Base-by-base conservation (phyloP, 2,113 vertebrate species). In the Morone saxatilis region DNA sequence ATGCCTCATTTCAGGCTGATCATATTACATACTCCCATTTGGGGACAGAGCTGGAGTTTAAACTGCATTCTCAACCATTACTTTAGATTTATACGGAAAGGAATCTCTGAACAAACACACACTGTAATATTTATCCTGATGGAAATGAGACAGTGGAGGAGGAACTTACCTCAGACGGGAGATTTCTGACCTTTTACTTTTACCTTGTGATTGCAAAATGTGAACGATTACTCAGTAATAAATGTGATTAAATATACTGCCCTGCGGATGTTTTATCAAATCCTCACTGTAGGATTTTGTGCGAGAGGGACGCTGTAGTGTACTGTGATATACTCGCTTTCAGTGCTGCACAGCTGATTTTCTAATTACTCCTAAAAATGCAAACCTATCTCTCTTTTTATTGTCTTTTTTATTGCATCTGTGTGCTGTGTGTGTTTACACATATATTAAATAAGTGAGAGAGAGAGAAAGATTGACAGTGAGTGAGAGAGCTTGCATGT, bases 1-100 rank as follows among this genome's bases (percentile, higher is more conserved):
- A 83, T 85, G 91, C 82, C 90, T 92, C 88, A 88, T 91, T 90
- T 91, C 73, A 88, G 84, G n/a, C 80, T 71, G 87, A 88, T 91
- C 76, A 0, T 69, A 70, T 92, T 91, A 90, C 88, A 63, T 45
- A 43, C 74, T 83, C 78, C 83, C 78, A 84, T 87, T 90, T 84
- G 66, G 84, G 86, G 75, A 88, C 83, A 59, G 85, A 84, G 78
- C 80, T 48, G 53, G 81, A 84, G 60, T 85, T 88, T 74, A 81
- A 78, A 31, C 76, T 71, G 76, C 82, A 70, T 86, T 89, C 86
- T 84, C 80, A 2, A 73, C 59, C 74, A 66, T 74, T 84, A 57
- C 76, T 90, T 78, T 76, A 82, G 83, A 87, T 89, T 82, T 71
- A 85, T 72, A 71, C 67, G 60, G 82, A 80, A 84, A 88, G 65